These are phyloP conservation scores for Blastobasis lacticolella DNA, from an alignment of 2,888 invertebrate genomes.

Conservation along the genomic window DNA sequence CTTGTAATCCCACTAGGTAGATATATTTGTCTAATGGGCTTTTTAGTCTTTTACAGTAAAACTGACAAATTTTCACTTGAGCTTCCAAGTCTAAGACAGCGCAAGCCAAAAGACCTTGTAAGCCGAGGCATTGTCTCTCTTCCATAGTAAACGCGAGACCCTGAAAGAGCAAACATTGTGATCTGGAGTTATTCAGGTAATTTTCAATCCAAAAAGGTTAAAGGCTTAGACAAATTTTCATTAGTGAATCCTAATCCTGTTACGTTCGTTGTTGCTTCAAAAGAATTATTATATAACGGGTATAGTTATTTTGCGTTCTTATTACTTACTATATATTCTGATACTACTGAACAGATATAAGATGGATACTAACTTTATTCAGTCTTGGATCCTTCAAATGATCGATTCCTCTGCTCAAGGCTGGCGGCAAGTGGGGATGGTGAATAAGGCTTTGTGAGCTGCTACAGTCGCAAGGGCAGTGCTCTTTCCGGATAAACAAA, in stretches of 20 bases:
- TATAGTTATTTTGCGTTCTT: too few species aligned
- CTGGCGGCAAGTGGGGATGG: slow-evolving; percentile 44
- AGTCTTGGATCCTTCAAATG: slow-evolving; percentile 84
- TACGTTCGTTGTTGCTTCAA: too few species aligned
- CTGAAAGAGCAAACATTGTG: slow-evolving; percentile 51
- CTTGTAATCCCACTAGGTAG: slow-evolving; percentile 87
- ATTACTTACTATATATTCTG: too few species aligned
- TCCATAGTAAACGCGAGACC: slow-evolving; percentile 93
- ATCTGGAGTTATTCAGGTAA: too few species aligned
- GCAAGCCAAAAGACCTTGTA: slow-evolving; percentile 94
- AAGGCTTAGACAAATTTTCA: too few species aligned
- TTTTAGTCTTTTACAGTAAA: slow-evolving; percentile 87
- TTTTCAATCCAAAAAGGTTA: too few species aligned
- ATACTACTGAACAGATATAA: too few species aligned
- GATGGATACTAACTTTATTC: slow-evolving; percentile 78
- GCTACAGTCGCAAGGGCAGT: too few species aligned
- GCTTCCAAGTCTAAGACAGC: slow-evolving; percentile 90
- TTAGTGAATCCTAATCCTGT: too few species aligned
- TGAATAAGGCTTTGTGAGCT: too few species aligned
- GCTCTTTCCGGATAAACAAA: too few species aligned
- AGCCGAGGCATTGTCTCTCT: slow-evolving; percentile 92
- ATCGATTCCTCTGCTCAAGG: slow-evolving; percentile 85
- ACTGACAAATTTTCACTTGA: slow-evolving; percentile 87
- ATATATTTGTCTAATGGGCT: slow-evolving; percentile 93
- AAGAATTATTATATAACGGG: too few species aligned